These are phyloP conservation scores for Cephalopachus bancanus DNA, from an alignment of 2,797 vertebrate genomes.

Conservation along the genomic window DNA sequence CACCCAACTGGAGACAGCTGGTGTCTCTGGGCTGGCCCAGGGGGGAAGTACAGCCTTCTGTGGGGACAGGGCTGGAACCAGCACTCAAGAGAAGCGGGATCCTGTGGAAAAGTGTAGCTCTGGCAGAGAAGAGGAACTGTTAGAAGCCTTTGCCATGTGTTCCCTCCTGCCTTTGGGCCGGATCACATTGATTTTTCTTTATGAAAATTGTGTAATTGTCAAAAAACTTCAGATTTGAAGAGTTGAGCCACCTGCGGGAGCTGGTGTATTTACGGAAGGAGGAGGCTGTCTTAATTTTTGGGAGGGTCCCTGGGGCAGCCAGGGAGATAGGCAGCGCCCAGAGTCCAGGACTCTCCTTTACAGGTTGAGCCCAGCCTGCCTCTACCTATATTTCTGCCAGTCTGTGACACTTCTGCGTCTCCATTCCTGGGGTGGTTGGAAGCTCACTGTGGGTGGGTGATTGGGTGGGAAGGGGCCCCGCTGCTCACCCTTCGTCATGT, in stretches of 20 bases:
- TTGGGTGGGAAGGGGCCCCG: neutral
- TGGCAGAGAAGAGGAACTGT: neutral
- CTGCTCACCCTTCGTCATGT: neutral
- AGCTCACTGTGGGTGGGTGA: rapidly evolving
- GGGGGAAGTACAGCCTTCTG: neutral
- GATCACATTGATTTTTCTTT: conserved; percentile 8
- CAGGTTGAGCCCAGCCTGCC: no score
- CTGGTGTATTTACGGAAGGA: no score
- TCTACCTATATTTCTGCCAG: no score
- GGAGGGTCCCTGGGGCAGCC: neutral
- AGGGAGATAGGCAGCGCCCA: rapidly evolving
- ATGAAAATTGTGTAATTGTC: neutral
- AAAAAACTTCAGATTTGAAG: neutral
- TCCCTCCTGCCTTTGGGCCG: neutral
- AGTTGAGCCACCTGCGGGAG: rapidly evolving
- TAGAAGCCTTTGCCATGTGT: neutral
- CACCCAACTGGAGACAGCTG: neutral
- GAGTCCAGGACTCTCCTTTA: neutral
- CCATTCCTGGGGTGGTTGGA: neutral
- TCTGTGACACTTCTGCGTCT: neutral
- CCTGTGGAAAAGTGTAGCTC: rapidly evolving
- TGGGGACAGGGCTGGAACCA: neutral
- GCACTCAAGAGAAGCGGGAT: neutral
- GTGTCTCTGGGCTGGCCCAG: neutral
- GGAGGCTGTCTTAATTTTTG: neutral